These are phyloP conservation scores for Aporophyla nigra DNA, from an alignment of 2,888 invertebrate genomes.

Conservation along the genomic window DNA sequence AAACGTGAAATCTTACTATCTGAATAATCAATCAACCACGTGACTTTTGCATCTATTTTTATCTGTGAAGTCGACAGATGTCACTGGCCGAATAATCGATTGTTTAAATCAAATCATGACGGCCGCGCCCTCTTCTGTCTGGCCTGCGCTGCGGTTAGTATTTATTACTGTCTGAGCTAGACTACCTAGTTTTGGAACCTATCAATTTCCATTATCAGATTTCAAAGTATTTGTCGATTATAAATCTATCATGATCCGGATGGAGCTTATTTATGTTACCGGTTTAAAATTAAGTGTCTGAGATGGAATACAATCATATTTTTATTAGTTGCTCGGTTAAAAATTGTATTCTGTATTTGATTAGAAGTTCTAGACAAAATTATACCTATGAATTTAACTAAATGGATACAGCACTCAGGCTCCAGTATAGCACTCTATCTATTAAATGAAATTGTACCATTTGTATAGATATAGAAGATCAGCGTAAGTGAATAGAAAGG, in stretches of 20 bases:
- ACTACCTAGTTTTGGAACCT: not conserved
- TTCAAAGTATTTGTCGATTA: not conserved
- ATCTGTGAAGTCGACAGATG: conserved; percentile 17
- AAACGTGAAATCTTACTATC: not conserved
- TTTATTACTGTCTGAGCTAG: not conserved
- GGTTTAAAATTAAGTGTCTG: conserved; percentile 7
- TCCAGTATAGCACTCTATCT: not conserved
- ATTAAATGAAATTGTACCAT: not conserved
- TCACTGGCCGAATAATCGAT: conserved; percentile 26
- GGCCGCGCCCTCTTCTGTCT: not conserved
- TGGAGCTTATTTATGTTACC: not conserved
- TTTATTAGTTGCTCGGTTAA: not conserved
- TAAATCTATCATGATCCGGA: not conserved
- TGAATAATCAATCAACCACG: not conserved
- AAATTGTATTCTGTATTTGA: not conserved
- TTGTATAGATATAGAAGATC: not conserved
- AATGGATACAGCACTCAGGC: not conserved
- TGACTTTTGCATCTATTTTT: not conserved
- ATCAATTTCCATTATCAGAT: not conserved
- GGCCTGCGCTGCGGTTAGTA: not conserved
- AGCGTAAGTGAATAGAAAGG: not conserved
- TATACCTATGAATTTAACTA: not conserved
- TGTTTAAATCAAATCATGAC: conserved; percentile 12
- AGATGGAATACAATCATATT: not conserved
- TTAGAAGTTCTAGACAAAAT: not conserved